These are phyloP conservation scores for Leptura quadrifasciata DNA, from an alignment of 2,888 invertebrate genomes.

Conservation along the genomic window DNA sequence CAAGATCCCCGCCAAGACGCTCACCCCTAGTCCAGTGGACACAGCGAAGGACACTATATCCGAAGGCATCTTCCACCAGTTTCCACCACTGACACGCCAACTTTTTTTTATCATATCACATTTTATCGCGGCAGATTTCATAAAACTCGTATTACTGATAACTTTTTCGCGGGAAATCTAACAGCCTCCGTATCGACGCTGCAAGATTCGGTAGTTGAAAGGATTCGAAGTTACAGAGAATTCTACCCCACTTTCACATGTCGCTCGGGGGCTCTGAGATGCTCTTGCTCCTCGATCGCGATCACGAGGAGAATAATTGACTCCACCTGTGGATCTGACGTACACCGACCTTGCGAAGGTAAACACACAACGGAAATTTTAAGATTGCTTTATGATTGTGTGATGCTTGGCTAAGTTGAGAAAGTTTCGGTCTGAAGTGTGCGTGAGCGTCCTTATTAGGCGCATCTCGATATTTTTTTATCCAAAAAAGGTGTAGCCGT, in stretches of 20 bases:
- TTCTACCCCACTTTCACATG: conserved; percentile 48
- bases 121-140: conserved; percentile 49
- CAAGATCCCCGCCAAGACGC: conserved; percentile 81
- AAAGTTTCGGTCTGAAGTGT: conserved; percentile 5
- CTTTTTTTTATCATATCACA: conserved; percentile 49
- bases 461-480: not conserved
- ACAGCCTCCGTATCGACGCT: not conserved
- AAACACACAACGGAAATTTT: conserved; percentile 51
- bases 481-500: not conserved
- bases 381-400: conserved; percentile 20
- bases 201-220: conserved; percentile 35
- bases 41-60: conserved; percentile 76
- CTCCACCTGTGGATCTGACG: conserved; percentile 52
- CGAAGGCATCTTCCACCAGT: conserved; percentile 73
- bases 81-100: conserved; percentile 49
- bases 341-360: conserved; percentile 63
- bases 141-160: conserved; percentile 37
- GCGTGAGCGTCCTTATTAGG: conserved; percentile 11
- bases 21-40: conserved; percentile 79
- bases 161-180: not conserved
- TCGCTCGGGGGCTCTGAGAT: conserved; percentile 40
- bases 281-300: conserved; percentile 41
- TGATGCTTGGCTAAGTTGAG: conserved; percentile 8
- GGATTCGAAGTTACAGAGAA: conserved; percentile 9
- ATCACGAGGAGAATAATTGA: conserved; percentile 59